Evolutionary conservation across 1,140 invertebrate genomes (phyloP).

Genomic region (Drosophila subpulchrella): DNA sequence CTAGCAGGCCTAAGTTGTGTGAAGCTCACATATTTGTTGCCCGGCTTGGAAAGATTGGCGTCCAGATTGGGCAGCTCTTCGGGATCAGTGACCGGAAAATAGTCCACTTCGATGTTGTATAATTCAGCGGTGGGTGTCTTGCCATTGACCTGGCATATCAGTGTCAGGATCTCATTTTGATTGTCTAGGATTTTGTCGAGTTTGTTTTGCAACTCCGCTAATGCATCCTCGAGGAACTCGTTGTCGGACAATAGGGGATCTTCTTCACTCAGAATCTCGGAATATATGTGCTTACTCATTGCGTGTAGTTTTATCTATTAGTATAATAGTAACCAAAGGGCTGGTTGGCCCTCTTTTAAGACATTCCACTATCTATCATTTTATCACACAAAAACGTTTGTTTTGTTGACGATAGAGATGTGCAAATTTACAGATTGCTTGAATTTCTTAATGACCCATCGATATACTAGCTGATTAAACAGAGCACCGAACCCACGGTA

Average conservation of each 20-base stretch:
- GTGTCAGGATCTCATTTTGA: constrained; percentile 21
- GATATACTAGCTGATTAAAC: background rate
- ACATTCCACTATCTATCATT: too few relatives aligned
- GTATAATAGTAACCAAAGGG: too few relatives aligned
- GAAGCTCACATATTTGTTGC: constrained; percentile 30
- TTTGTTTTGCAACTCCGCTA: constrained; percentile 18
- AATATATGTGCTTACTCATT: constrained; percentile 2
- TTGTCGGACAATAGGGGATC: constrained; percentile 3
- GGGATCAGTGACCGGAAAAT: constrained; percentile 27
- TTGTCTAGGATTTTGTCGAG: constrained; percentile 22
- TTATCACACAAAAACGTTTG: too few relatives aligned
- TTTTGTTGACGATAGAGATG: constrained; percentile 16
- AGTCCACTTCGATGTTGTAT: background rate
- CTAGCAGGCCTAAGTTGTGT: too few relatives aligned
- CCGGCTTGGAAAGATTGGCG: constrained; percentile 14
- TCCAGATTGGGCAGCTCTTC: constrained; percentile 27
- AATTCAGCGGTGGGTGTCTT: background rate
- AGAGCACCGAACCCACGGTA: background rate
- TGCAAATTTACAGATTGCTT: background rate
- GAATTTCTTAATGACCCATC: background rate
- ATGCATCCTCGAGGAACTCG: background rate
- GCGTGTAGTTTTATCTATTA: too few relatives aligned
- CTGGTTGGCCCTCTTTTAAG: too few relatives aligned
- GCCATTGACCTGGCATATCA: constrained; percentile 3
- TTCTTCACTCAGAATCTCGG: background rate